Percentiles rank a stretch among this genome's conserved stretches.
These are phyloP conservation scores for Dipodomys merriami DNA, from an alignment of 2,113 vertebrate species.

Conservation along the genomic window DNA sequence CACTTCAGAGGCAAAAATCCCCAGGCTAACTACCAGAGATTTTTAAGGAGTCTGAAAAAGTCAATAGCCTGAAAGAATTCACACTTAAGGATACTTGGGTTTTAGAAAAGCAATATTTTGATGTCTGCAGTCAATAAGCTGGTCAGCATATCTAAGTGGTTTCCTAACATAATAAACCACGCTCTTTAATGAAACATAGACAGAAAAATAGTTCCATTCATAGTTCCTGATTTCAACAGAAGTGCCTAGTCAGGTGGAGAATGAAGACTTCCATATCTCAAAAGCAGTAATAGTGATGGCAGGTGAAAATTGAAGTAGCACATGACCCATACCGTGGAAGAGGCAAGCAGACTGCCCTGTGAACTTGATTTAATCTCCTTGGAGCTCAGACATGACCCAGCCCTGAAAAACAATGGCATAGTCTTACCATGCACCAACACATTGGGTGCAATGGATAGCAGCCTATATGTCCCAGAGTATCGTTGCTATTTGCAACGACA, in stretches of 20 bases:
- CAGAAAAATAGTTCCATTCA: not conserved
- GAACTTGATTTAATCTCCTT: not conserved
- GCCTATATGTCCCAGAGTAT: not conserved
- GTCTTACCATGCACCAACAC: not conserved
- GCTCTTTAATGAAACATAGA: not conserved
- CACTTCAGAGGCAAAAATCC: slow-evolving; percentile 14
- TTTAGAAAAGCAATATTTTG: slow-evolving; percentile 30
- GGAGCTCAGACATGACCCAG: accelerated
- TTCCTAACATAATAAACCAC: slow-evolving; percentile 1
- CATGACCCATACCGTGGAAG: accelerated
- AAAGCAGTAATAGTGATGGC: not conserved
- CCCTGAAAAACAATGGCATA: not conserved
- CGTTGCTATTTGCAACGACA: not conserved
- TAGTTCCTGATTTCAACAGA: slow-evolving; percentile 48
- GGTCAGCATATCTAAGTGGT: slow-evolving; percentile 25
- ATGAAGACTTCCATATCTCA: not conserved
- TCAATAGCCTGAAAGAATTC: slow-evolving; percentile 32
- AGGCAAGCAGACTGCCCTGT: not conserved
- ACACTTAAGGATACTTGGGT: not conserved
- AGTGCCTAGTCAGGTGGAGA: not conserved
- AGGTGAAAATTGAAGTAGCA: not conserved
- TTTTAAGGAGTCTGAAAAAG: slow-evolving; percentile 20
- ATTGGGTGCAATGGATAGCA: not conserved
- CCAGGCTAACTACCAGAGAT: not conserved
- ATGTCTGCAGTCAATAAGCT: not conserved